A percentile compares a stretch with the other conserved stretches of the same genome.
These are phyloP conservation scores for Rotaria sp. DNA, from an alignment of 2,888 invertebrate genomes.

Conservation along the genomic window DNA sequence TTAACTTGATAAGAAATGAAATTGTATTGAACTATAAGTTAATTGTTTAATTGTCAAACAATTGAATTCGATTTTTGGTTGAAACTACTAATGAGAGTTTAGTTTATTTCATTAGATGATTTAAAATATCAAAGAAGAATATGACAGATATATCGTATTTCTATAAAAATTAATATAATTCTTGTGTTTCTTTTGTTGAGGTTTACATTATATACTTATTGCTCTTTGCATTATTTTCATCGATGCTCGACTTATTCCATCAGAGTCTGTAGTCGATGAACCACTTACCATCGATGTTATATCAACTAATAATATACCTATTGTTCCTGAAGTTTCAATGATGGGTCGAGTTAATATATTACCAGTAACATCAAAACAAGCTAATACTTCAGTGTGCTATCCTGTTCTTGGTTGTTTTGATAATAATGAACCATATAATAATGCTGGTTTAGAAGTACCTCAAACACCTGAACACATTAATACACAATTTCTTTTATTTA, in stretches of 20 bases:
- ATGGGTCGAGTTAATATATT: background rate
- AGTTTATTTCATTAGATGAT: no score
- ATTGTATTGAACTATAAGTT: no score
- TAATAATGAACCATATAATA: constrained; percentile 36
- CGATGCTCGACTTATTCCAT: background rate
- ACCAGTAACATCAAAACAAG: no score
- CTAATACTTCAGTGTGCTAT: background rate
- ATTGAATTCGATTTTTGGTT: no score
- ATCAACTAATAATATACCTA: background rate
- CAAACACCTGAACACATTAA: constrained; percentile 23
- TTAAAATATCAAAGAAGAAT: no score
- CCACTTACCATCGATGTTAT: background rate
- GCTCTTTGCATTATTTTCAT: background rate
- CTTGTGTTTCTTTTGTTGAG: background rate
- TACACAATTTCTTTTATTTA: constrained; percentile 36
- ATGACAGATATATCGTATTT: no score
- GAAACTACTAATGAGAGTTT: no score
- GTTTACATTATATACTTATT: background rate
- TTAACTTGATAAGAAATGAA: no score
- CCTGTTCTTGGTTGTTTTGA: constrained; percentile 34
- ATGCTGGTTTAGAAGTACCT: constrained; percentile 35
- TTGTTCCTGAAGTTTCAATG: background rate
- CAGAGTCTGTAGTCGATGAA: background rate
- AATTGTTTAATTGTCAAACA: no score
- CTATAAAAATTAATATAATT: no score